Conservation (phyloP, 1,140 invertebrate genomes). For the Cydia splendana region DNA sequence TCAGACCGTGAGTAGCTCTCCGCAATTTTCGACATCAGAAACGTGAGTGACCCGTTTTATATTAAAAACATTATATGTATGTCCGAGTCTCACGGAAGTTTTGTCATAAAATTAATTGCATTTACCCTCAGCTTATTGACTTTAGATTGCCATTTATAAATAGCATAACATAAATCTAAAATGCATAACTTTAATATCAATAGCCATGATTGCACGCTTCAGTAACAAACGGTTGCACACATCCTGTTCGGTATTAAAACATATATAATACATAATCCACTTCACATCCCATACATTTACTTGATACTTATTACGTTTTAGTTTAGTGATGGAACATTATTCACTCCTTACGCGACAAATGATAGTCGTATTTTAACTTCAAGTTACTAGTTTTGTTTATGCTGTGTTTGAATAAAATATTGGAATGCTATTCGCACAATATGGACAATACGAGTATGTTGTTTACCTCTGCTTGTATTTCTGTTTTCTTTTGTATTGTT, state of each 20-base stretch:
- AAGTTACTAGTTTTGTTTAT: conserved; percentile 16
- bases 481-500: too few species aligned
- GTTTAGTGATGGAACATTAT: not conserved
- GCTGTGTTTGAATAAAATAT: conserved; percentile 1
- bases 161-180: conserved; percentile 18
- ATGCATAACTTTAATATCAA: conserved; percentile 15
- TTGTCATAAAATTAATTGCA: not conserved
- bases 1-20: too few species aligned
- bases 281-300: not conserved
- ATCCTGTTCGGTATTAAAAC: too few species aligned
- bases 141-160: conserved; percentile 16
- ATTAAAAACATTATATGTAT: not conserved
- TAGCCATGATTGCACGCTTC: not conserved
- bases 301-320: not conserved
- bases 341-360: conserved; percentile 12
- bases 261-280: too few species aligned
- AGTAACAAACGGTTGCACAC: not conserved
- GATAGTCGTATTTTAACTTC: conserved; percentile 19
- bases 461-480: too few species aligned
- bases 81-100: not conserved
- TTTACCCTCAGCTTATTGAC: not conserved
- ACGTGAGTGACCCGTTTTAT: too few species aligned
- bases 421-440: not conserved
- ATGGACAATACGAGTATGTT: too few species aligned
- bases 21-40: too few species aligned